Evolutionary conservation across 2,888 invertebrate species (phyloP).

Genomic region (Philaethria dido): DNA sequence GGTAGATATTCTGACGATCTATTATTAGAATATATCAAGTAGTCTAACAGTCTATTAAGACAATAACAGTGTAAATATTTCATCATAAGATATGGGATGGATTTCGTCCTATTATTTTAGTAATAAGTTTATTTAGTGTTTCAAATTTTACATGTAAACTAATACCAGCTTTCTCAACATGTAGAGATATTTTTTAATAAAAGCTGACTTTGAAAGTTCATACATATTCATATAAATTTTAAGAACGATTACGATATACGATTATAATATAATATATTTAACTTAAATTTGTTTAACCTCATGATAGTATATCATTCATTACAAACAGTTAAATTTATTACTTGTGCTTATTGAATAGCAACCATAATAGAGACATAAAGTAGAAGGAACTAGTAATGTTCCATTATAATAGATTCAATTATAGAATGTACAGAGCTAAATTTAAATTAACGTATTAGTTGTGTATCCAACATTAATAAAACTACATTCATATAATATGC

Average conservation of each 20-base stretch:
- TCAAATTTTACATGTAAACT: neutral
- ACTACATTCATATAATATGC: neutral
- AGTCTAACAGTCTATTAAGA: conserved; percentile 16
- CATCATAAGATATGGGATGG: neutral
- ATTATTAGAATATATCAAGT: conserved; percentile 21
- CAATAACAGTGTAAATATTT: conserved; percentile 1
- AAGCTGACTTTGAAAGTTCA: too few species aligned
- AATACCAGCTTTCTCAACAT: too few species aligned
- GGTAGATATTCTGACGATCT: conserved; percentile 27
- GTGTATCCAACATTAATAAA: neutral
- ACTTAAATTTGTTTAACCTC: conserved; percentile 3
- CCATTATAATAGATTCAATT: neutral
- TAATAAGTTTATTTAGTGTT: neutral
- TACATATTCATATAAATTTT: too few species aligned
- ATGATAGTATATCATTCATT: neutral
- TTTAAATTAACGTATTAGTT: neutral
- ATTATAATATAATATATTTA: neutral
- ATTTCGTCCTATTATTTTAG: neutral
- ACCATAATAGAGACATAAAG: neutral
- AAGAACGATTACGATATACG: neutral
- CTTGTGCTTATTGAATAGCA: neutral
- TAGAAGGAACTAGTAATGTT: neutral
- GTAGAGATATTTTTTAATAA: too few species aligned
- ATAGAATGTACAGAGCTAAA: neutral
- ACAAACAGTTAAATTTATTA: neutral